Percentiles rank a stretch among this genome's conserved stretches.
These are phyloP conservation scores for Macrophya alboannulata DNA, from an alignment of 2,888 invertebrate species.

Conservation along the genomic window DNA sequence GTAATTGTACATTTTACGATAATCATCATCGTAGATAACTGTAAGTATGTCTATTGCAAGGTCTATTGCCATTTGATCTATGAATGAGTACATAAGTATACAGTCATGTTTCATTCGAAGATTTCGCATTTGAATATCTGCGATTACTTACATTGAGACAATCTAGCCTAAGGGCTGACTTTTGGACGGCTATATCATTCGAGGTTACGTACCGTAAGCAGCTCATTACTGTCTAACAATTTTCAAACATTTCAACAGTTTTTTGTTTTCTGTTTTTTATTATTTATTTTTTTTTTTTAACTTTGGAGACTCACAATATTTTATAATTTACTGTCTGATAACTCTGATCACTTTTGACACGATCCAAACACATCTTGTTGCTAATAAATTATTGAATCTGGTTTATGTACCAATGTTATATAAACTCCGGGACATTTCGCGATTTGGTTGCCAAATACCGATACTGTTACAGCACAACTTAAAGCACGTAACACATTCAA, in stretches of 20 bases:
- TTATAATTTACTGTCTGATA: background rate
- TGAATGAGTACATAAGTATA: background rate
- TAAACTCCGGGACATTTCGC: background rate
- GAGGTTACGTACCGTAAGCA: background rate
- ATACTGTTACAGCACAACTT: background rate
- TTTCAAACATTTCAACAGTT: background rate
- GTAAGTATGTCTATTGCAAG: background rate
- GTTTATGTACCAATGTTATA: background rate
- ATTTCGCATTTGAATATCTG: background rate
- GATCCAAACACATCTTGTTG: background rate
- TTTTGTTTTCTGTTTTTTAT: background rate
- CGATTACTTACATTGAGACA: background rate
- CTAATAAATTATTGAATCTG: background rate
- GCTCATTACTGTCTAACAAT: background rate
- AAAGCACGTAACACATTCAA: background rate
- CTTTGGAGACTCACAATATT: background rate
- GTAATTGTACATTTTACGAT: background rate
- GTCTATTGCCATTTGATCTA: background rate
- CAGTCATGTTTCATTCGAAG: background rate
- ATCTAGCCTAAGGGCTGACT: background rate
- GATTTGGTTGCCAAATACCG: background rate
- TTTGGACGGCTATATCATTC: background rate
- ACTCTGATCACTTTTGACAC: background rate
- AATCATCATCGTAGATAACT: background rate
- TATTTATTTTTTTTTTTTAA: too few species aligned